Base-by-base conservation (phyloP, 2,797 vertebrate species). In the Eremophila alpestris region DNA sequence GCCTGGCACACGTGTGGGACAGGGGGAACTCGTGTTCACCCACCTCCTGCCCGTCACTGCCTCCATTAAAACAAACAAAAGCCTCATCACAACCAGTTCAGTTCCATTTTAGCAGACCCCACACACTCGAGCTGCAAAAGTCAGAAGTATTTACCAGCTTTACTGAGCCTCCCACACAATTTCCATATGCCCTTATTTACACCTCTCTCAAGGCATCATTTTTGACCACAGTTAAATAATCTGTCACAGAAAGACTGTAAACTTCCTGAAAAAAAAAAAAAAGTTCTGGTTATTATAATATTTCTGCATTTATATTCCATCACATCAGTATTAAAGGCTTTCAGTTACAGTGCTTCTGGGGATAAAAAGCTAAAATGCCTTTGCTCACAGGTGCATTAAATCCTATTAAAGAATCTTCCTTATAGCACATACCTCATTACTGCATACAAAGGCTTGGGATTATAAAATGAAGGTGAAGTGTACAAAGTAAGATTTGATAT, bases 331-430 rank as follows among this genome's bases (percentile, higher is more conserved):
- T 98, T 98, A 98, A 98, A 98, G 97, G 95, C 98, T 98, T 98
- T 98, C 97, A 95, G 98, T 98, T 98, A 98, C 97, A 97, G 97
- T 98, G 98, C 98, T 98, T 97, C 98, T 98, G 97, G 98, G 97
- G 97, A 98, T 98, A 98, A 97, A 98, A 97, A 98, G 98, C 97
- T 98, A 97, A 98, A 98, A 98, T 97, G 98, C 97, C 97, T 98
- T 98, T 98, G 97, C 98, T 98, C 98, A 98, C 98, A 98, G 98
- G 98, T 98, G 98, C 98, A 98, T 98, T 98, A 98, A 98, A 98
- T 98, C 98, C 98, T 98, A 98, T 98, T 98, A 98, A 98, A 98
- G 98, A 98, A 97, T 98, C 97, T 98, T 98, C 97, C 98, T 98
- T 98, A 98, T 97, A 98, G 97, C 97, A 97, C 97, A 98, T 98